These are phyloP conservation scores for Scopus umbretta DNA, from an alignment of 2,113 vertebrate species.

Conservation along the genomic window DNA sequence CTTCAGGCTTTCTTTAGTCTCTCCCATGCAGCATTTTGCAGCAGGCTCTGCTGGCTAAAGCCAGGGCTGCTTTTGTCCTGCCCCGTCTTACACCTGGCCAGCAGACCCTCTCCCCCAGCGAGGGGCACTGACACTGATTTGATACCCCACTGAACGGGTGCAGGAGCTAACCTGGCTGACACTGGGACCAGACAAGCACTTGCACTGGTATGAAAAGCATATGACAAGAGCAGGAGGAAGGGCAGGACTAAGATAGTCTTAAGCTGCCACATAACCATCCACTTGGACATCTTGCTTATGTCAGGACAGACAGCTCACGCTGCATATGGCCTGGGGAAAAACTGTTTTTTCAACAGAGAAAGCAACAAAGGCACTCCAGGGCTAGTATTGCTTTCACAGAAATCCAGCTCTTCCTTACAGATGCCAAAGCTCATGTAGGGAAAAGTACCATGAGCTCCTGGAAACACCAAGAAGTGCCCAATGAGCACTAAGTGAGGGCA, in stretches of 20 bases:
- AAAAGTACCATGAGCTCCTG: neutral
- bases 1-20: neutral
- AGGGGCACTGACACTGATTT: neutral
- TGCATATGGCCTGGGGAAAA: neutral
- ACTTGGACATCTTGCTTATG: neutral
- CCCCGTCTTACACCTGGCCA: neutral
- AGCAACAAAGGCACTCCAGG: neutral
- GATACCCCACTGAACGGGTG: neutral
- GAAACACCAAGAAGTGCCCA: neutral
- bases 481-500: neutral
- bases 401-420: neutral
- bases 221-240: neutral
- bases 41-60: neutral
- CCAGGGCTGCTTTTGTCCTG: neutral
- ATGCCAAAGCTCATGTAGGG: accelerated
- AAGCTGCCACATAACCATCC: neutral
- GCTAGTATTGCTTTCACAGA: neutral
- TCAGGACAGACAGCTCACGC: neutral
- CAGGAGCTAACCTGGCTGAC: neutral
- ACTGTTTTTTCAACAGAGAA: neutral
- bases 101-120: neutral
- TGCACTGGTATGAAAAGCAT: neutral
- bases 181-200: neutral
- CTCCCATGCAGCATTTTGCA: neutral
- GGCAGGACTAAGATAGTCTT: neutral